Evolutionary conservation across 2,888 invertebrate genomes (phyloP), one percentile per base, ranked within the genome.

Genomic region (Acleris literana): DNA sequence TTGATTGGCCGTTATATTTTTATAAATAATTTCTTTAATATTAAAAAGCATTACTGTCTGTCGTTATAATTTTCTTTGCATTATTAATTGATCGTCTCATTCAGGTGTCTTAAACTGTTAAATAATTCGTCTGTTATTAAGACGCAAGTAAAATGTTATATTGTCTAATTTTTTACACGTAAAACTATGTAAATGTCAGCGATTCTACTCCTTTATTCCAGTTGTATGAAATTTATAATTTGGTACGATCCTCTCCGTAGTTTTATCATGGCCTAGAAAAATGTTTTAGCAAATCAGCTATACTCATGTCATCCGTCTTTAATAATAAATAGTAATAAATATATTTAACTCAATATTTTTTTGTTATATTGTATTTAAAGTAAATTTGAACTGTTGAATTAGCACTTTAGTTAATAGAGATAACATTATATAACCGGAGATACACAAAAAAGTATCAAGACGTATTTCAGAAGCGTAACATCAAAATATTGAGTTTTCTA

Each of bases 231-330:
- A 52, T 13, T 3, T 52, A 57, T 18, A 57, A 55, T 60, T 51
- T 64, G 43, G 43, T 51, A 39, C 55, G n/a, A 54, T 25, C 43
- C 29, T 17, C 44, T 60, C 29, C 20, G 71, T 60, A 71, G 67
- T 62, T 73, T 68, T 60, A 33, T 65, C 74, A 75, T 71, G 71
- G 75, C 73, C 74, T 81, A 76, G 71, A 71, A 61, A 29, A 18
- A 52, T 29, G 68, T 69, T 56, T 63, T 56, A 68, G 39, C 43
- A 66, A 66, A 68, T 39, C 33, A 70, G 58, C 72, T 75, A 81
- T 79, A 71, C 76, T 82, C 81, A 83, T 81, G 70, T 81, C 84
- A 84, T 85, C 84, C 85, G 86, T 87, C 86, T 85, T 76, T 77
- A 39, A 13, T 56, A 56, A 51, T 46, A 56, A 44, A 60, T 55